These are phyloP conservation scores for Parochlus steinenii DNA, from an alignment of 2,888 invertebrate species.

Conservation along the genomic window DNA sequence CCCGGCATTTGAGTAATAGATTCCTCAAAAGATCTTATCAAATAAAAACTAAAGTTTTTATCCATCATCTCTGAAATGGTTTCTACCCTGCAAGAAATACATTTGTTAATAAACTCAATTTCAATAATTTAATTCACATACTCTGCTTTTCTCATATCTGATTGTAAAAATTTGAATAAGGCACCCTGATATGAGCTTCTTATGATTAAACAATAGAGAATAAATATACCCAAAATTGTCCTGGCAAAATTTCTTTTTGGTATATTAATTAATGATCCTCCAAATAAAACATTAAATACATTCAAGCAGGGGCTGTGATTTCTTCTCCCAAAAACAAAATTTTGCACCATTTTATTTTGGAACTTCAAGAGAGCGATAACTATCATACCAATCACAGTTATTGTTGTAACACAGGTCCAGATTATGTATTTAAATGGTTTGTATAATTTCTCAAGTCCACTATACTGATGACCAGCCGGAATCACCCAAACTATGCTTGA, in stretches of 20 bases:
- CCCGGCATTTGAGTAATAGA: background rate
- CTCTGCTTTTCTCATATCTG: background rate
- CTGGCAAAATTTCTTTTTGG: constrained; percentile 12
- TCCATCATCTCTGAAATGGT: too few species aligned
- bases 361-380: constrained; percentile 1
- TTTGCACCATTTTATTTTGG: background rate
- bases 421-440: constrained; percentile 2
- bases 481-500: constrained; percentile 5
- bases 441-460: constrained; percentile 8
- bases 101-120: too few species aligned
- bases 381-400: constrained; percentile 1
- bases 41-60: constrained; percentile 7
- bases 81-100: too few species aligned
- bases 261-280: background rate
- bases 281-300: constrained; percentile 7
- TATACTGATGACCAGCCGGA: constrained; percentile 6
- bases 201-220: constrained; percentile 3
- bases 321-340: constrained; percentile 8
- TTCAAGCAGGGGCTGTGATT: constrained; percentile 9
- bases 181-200: constrained; percentile 4
- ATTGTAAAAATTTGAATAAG: constrained; percentile 6
- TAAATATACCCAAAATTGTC: background rate
- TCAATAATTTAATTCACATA: background rate
- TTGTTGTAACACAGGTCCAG: constrained; percentile 1
- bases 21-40: background rate